Evolutionary conservation across 2,797 vertebrate species (phyloP), one percentile per base, ranked within the genome.

Genomic region (Hydrocynus forskahlii): DNA sequence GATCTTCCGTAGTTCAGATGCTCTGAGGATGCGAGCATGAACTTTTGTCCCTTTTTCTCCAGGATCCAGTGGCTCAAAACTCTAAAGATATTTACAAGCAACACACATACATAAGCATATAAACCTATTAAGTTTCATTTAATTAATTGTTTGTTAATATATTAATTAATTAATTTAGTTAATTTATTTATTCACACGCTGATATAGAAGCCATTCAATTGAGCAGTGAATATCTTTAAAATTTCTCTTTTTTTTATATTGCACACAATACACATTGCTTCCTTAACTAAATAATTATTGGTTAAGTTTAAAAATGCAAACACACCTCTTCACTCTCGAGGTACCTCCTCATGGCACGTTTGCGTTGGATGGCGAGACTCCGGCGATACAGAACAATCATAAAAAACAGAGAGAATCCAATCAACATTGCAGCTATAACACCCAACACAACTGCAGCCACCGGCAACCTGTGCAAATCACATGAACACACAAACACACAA

Each of bases 331-430:
- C 96, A 7, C 95, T 94, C 89, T 96, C 96, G 92, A 98, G 93
- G 89, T 98, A 98, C 89, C 97, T 94, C 85, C 97, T 94, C 95
- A 98, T 97, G 0, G 97, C 96, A 76, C 97, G 91, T 87, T 99
- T 99, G 81, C 95, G 96, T 69, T 95, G 96, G 84, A 98, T 98
- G 86, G 94, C 94, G 7, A 96, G 92, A 23, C 96, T 93, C 23
- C 97, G 90, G 85, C 95, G 97, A 85, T 97, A 98, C 45, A 99
- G 91, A 81, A 97, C 87, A 9, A 83, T 92, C 63, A 97, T 89
- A 17, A 95, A 88, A 38, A 95, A 92, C 17, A 93, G 84, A 70
- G 91, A 94, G 83, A 93, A 95, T n/a, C 87, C 92, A 5, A 88
- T 76, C 81, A 96, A 89, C 59, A 95, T 80, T 0, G 91, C 78